Conservation (phyloP, 2,797 vertebrate genomes). For the Phrynocephalus forsythii region DNA sequence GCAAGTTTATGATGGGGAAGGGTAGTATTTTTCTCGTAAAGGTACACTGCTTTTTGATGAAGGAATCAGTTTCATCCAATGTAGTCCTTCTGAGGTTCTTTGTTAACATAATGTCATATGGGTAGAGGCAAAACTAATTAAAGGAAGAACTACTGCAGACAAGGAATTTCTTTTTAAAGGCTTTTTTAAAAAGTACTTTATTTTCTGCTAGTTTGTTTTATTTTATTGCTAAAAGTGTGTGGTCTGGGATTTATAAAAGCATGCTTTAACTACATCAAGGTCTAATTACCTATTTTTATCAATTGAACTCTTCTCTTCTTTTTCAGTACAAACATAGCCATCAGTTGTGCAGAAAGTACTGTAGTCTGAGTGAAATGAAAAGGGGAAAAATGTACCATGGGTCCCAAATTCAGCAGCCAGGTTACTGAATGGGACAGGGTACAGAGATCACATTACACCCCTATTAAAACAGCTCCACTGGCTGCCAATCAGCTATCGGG, state of each 20-base stretch:
- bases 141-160: too few relatives aligned
- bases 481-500: too few relatives aligned
- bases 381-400: background rate
- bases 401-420: too few relatives aligned
- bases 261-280: slow-evolving; percentile 28
- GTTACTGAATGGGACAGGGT: too few relatives aligned
- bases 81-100: too few relatives aligned
- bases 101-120: background rate
- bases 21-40: too few relatives aligned
- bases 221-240: background rate
- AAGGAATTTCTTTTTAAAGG: background rate
- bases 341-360: background rate
- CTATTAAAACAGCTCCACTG: too few relatives aligned
- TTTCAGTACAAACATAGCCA: background rate
- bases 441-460: too few relatives aligned
- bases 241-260: slow-evolving; percentile 2
- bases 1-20: too few relatives aligned
- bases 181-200: background rate
- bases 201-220: background rate
- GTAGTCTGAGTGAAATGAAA: slow-evolving; percentile 1
- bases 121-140: background rate
- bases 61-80: too few relatives aligned
- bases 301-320: background rate
- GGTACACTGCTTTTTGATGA: too few relatives aligned
- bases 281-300: background rate